phyloP scores from a whole-genome alignment of 2,888 invertebrate genomes.

The Salticus scenicus region DNA sequence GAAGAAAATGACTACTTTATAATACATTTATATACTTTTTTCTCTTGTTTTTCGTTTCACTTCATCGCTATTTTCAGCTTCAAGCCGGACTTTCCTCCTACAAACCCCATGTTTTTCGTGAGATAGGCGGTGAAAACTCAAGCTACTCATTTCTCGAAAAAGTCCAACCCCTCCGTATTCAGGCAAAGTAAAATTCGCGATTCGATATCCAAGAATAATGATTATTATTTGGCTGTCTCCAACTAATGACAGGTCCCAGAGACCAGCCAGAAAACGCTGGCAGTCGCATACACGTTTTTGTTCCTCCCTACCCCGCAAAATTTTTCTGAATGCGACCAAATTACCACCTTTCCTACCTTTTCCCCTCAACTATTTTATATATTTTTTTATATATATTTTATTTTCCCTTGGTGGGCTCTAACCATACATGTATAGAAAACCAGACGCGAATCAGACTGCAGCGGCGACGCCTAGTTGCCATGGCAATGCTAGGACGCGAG shows the following conservation, averaged over 20 bases:
- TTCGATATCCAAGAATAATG: slow-evolving; percentile 34
- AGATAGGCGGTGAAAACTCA: neutral
- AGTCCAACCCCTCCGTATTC: neutral
- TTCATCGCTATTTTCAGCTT: neutral
- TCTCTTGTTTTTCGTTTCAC: neutral
- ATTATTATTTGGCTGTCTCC: slow-evolving; percentile 39
- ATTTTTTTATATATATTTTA: neutral
- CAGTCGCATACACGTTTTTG: slow-evolving; percentile 39
- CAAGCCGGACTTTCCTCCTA: slow-evolving; percentile 7
- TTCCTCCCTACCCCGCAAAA: slow-evolving; percentile 22
- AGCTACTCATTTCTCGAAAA: neutral
- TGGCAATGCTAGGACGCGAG: slow-evolving; percentile 47
- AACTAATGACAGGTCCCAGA: slow-evolving; percentile 33
- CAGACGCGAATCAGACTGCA: slow-evolving; percentile 64
- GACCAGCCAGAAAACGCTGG: neutral
- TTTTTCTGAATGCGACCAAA: slow-evolving; percentile 60
- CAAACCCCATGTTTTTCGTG: neutral
- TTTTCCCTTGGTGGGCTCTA: neutral
- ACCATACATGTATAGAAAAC: slow-evolving; percentile 17
- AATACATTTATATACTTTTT: no score
- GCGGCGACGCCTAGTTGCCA: slow-evolving; percentile 53
- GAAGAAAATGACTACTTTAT: no score
- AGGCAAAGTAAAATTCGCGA: slow-evolving; percentile 2
- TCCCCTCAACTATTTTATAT: neutral
- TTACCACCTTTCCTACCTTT: slow-evolving; percentile 61